A percentile compares a stretch with the other conserved stretches of the same genome.
Evolutionary conservation across 2,888 invertebrate genomes (phyloP).

Genomic region (Seira ritae): DNA sequence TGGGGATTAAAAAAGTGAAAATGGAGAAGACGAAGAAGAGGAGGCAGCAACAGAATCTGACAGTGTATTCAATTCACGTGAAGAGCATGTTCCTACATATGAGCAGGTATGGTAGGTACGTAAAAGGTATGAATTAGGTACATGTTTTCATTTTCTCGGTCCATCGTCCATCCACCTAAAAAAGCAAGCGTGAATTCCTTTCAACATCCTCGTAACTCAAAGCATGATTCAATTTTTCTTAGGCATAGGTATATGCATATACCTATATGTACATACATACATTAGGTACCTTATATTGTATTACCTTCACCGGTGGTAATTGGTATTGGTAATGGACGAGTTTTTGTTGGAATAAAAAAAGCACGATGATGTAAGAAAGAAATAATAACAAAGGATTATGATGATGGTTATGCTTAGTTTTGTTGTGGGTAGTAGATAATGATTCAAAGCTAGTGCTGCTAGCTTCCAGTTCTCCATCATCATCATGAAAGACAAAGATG

Average conservation of each 20-base stretch:
- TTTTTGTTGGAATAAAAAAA: conserved; percentile 24
- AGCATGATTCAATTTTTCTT: conserved; percentile 6
- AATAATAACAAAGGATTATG: conserved; percentile 5
- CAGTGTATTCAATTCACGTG: too few species aligned
- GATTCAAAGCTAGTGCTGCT: neutral
- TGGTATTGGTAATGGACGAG: conserved; percentile 31
- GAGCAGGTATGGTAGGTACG: neutral
- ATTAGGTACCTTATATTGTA: neutral
- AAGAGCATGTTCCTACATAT: neutral
- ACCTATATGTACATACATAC: neutral
- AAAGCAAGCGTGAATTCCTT: conserved; percentile 5
- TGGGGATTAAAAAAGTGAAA: neutral
- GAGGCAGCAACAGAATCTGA: too few species aligned
- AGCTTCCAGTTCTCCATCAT: neutral
- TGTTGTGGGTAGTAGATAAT: conserved; percentile 3
- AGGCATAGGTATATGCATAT: neutral
- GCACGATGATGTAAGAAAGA: conserved; percentile 16
- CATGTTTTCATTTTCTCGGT: neutral
- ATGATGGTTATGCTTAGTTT: too few species aligned
- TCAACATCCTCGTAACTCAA: conserved; percentile 29
- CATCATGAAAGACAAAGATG: neutral
- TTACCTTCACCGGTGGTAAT: conserved; percentile 5
- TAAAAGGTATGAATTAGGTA: neutral
- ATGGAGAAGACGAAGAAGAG: too few species aligned
- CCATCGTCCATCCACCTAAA: conserved; percentile 6